Evolutionary conservation across 2,888 invertebrate species (phyloP), one percentile per base, ranked within the genome.

Genomic region (Drosophila atroscutellata): DNA sequence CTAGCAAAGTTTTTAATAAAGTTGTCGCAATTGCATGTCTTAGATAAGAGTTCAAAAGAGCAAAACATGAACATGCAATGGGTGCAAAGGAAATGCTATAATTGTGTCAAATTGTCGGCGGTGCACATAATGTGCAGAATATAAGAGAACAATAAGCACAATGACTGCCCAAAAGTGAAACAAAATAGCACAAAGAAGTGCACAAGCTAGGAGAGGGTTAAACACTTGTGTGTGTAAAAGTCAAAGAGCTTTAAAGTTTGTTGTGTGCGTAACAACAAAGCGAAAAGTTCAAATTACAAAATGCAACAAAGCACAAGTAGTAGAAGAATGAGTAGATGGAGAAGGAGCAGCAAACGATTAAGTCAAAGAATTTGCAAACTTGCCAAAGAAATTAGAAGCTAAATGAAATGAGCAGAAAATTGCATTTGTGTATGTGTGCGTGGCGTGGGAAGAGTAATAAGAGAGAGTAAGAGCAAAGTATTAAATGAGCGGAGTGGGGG

Each of bases 201-300:
- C 57, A 75, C 76, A 73, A 67, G 67, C 59, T 62, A 80, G 68
- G 64, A 72, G 81, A 55, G 86, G 77, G 80, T 89, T 81, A 75
- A 73, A 51, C 28, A 56, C 52, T 45, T n/a, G 37, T 18, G 26
- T 32, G 42, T 47, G 39, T 34, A 11, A 8, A 24, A 36, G 36
- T 36, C 32, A 51, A 18, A 37, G 60, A 52, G 42, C 54, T 57
- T 9, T 20, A 70, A 79, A 81, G 73, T 83, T 83, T 72, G 50
- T 28, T 52, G 39, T 65, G 64, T 55, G 65, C 50, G 54, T 34
- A 65, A 55, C 45, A 52, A 73, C 64, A 65, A 66, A 50, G 49
- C 56, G 24, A 67, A 74, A 86, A 86, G 77, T 80, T 89, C 70
- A 82, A 87, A 87, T 85, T 86, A 74, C 86, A 76, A 87, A 86